phyloP scores from a whole-genome alignment of 2,888 invertebrate species.

The Gandaritis pyraliata region DNA sequence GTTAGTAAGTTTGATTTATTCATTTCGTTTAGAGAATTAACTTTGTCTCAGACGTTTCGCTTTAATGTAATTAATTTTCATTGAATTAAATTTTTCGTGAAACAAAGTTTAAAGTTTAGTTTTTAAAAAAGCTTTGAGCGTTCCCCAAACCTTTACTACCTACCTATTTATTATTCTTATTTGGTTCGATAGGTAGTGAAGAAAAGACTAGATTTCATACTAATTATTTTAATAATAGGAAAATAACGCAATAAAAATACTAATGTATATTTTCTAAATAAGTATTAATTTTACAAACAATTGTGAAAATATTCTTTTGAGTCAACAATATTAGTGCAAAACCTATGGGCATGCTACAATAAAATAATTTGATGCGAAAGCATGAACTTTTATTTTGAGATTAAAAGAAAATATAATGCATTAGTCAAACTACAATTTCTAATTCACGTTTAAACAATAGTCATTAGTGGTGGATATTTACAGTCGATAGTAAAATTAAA shows the following conservation, averaged over 20 bases:
- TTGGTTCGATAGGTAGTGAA: neutral
- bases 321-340: constrained; percentile 60
- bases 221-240: constrained; percentile 75
- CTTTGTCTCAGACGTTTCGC: no score
- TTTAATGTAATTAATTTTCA: no score
- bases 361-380: constrained; percentile 71
- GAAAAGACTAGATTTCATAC: constrained; percentile 41
- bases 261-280: constrained; percentile 77
- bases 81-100: no score
- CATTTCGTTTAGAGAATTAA: no score
- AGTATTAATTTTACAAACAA: constrained; percentile 61
- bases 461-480: constrained; percentile 64
- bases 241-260: constrained; percentile 82
- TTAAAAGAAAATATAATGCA: constrained; percentile 53
- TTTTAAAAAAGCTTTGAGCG: no score
- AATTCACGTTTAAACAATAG: constrained; percentile 52
- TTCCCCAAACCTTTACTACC: no score
- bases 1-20: no score
- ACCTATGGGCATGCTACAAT: constrained; percentile 77
- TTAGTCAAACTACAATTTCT: constrained; percentile 51
- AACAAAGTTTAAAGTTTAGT: no score
- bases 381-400: constrained; percentile 53
- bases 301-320: constrained; percentile 59
- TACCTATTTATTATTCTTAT: no score
- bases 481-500: constrained; percentile 57